Conservation (phyloP, 2,797 vertebrate species). For the Loris lydekkerianus region DNA sequence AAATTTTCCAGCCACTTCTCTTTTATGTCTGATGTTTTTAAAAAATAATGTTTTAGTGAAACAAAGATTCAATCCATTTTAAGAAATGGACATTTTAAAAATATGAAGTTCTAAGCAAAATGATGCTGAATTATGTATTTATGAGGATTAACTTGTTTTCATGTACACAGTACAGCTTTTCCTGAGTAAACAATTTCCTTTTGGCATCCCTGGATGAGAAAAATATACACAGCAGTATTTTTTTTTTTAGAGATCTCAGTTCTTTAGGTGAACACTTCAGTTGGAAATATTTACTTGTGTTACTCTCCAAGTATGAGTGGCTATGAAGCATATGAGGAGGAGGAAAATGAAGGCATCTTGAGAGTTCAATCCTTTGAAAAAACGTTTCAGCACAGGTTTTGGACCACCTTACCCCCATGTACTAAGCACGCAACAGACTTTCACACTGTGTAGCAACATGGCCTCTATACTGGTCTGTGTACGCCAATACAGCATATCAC, state of each 20-base stretch:
- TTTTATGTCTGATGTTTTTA: conserved; percentile 56
- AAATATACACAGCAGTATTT: not conserved
- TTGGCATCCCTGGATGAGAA: conserved; percentile 70
- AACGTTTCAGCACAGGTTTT: conserved; percentile 11
- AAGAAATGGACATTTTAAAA: conserved; percentile 72
- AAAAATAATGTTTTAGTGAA: conserved; percentile 60
- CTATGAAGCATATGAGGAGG: conserved; percentile 24
- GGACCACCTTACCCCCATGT: not conserved
- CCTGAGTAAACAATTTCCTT: conserved; percentile 61
- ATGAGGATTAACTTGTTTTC: conserved; percentile 77
- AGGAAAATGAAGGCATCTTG: conserved; percentile 28
- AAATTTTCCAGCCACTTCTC: conserved; percentile 57
- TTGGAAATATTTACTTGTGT: conserved; percentile 57
- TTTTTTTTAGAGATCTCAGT: conserved; percentile 51
- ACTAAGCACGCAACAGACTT: not conserved
- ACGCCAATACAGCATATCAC: not conserved
- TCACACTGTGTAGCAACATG: not conserved
- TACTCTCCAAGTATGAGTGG: conserved; percentile 43
- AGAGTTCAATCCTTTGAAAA: conserved; percentile 15
- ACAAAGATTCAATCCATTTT: conserved; percentile 66
- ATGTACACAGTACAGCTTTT: conserved; percentile 62
- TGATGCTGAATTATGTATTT: conserved; percentile 64
- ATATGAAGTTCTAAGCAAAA: conserved; percentile 66
- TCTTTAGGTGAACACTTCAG: conserved; percentile 51
- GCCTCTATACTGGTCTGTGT: not conserved